A percentile compares a stretch with the other conserved stretches of the same genome.
Conservation (phyloP, 2,797 vertebrate genomes). For the Dipus sagitta region DNA sequence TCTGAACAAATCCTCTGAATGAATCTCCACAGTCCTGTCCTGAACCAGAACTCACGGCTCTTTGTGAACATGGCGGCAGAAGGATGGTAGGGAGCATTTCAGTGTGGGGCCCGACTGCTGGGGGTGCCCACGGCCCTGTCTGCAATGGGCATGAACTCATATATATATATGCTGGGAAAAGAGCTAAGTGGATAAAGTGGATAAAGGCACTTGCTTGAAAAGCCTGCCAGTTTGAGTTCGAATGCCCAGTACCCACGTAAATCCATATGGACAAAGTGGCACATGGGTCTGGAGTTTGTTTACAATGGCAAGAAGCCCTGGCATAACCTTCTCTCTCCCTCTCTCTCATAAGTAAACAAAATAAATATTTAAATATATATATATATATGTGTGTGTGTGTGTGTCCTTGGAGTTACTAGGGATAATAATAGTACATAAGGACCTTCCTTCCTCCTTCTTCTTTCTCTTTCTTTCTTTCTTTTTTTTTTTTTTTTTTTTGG, state of each 20-base stretch:
- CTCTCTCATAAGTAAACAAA: too few species aligned
- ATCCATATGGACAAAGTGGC: too few species aligned
- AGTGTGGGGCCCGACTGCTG: fast-evolving
- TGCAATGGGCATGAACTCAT: background rate
- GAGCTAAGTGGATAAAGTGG: too few species aligned
- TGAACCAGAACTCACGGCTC: background rate
- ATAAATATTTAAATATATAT: too few species aligned
- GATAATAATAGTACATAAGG: background rate
- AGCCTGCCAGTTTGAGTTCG: background rate
- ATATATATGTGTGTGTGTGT: too few species aligned
- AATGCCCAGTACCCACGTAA: background rate
- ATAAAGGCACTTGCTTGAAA: too few species aligned
- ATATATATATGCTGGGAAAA: background rate
- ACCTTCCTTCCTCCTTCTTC: background rate
- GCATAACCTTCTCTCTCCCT: too few species aligned
- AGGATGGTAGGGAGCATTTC: background rate
- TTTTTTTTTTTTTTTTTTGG: too few species aligned
- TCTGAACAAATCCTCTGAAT: background rate
- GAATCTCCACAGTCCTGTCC: background rate
- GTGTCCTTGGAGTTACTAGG: background rate
- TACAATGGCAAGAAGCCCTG: too few species aligned
- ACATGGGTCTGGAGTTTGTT: too few species aligned
- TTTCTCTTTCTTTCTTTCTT: too few species aligned
- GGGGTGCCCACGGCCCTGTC: background rate
- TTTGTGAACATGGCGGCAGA: background rate